Evolutionary conservation across 2,888 invertebrate genomes (phyloP), one percentile per base, ranked within the genome.

Genomic region (Amblyteles armatorius): DNA sequence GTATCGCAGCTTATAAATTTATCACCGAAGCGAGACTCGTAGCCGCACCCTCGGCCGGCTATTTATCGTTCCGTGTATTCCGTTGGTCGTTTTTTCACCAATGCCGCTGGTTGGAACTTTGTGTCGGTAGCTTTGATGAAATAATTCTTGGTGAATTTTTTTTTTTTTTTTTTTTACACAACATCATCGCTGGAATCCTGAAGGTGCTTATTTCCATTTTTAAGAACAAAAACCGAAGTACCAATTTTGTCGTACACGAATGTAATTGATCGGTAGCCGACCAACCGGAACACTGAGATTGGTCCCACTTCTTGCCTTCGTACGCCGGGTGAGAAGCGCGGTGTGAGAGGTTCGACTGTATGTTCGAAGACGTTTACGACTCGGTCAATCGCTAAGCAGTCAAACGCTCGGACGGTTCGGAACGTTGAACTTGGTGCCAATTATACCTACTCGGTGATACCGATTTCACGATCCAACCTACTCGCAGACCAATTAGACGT

Each of bases 1-100:
- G 72, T 63, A 72, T 60, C 19, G 60, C 68, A 63, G 22, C 52
- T 77, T 81, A 84, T 72, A 72, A 84, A 84, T 84, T 73, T 81
- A 81, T 84, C 52, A 73, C 67, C 26, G 71, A 83, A 76, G 76
- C 55, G 50, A 71, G 71, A 57, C 50, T 13, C 48, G 9, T 9
- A 68, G 73, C 55, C 67, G 67, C 57, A 44, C 52, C 57, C 29
- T 16, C 57, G 40, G 44, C 44, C 11, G 22, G 22, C 40, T 72
- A 36, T 72, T 55, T 52, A 29, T 26, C 29, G 3, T 19, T 5
- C 29, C 13, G 50, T 4, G n/a, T 5, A 33, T 2, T 1, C 16
- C 16, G 29, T 16, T 4, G 3, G 11, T 26, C 11, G 13, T 60
- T 33, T 16, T 65, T 65, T 33, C 36, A 33, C 40, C 3, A 3